phyloP scores from a whole-genome alignment of 1,140 invertebrate species.

The Orchestia grillus region DNA sequence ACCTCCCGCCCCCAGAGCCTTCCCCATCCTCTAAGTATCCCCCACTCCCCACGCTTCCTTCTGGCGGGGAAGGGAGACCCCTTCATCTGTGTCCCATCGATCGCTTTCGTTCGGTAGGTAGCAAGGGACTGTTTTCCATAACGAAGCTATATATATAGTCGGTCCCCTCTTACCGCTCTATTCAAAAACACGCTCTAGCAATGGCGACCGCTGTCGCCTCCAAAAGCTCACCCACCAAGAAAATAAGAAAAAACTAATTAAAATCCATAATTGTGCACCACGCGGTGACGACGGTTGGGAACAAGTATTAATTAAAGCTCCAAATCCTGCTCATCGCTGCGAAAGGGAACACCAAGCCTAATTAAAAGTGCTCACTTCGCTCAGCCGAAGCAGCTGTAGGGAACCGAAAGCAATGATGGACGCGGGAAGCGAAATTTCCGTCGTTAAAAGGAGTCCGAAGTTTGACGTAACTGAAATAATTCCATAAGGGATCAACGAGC shows the following conservation, averaged over 20 bases:
- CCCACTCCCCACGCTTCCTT: neutral
- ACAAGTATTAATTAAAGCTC: slow-evolving; percentile 10
- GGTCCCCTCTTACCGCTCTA: neutral
- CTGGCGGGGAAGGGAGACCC: neutral
- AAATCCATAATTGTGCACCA: neutral
- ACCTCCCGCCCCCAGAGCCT: neutral
- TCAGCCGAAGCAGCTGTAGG: neutral
- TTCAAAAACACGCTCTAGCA: neutral
- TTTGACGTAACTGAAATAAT: neutral
- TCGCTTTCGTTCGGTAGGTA: neutral
- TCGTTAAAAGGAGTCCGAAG: neutral
- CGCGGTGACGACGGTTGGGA: neutral
- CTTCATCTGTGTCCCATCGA: slow-evolving; percentile 42
- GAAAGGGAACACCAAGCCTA: neutral
- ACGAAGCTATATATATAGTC: neutral
- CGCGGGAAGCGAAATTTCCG: neutral
- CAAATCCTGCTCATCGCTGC: neutral
- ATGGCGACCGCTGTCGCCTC: neutral
- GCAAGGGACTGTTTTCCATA: slow-evolving; percentile 18
- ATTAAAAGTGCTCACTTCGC: neutral
- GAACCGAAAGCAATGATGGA: neutral
- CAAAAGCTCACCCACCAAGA: neutral
- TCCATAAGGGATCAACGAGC: neutral
- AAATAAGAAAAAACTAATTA: slow-evolving; percentile 4
- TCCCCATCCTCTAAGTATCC: neutral